Evolutionary conservation across 2,113 vertebrate species (phyloP), one percentile per base, ranked within the genome.

Genomic region (Aviceda subcristata): DNA sequence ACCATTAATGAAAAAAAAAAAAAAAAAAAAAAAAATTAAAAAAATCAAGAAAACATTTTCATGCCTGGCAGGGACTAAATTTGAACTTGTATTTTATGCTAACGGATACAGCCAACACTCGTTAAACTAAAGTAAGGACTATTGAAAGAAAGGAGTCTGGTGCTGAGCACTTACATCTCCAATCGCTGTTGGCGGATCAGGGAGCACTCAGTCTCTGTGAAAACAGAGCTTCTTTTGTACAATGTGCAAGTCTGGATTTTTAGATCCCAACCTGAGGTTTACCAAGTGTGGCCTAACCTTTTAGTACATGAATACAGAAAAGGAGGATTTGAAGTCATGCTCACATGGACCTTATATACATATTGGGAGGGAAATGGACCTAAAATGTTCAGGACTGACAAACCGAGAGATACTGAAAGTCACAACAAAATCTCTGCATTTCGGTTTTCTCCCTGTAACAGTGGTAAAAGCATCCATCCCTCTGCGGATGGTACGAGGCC

Each of bases 1-100:
- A 89, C 41, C 32, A 46, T 43, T 82, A 83, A 56, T 43, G n/a
- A 4, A 68, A 79, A 46, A 46, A 29, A 8, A 59, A 32, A 4
- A 68, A 79, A 46, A 46, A 29, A 8, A 59, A 32, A 79, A 50
- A 76, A 60, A 38, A 32, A 6, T 27, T 6, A 10, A 23, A 45
- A 48, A 66, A 71, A 63, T 13, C 60, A 96, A 94, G 69, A 94
- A 88, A 90, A 95, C 39, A 75, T 56, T 75, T 76, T 86, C 93
- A 94, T 91, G 81, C 92, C 89, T 92, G 87, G 89, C 89, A 90
- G 71, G 77, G 71, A 87, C 57, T 92, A 72, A 71, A 90, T 89
- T 45, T 88, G 94, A 90, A 79, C 63, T 89, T 39, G n/a, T 62
- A 24, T 66, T 95, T 89, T 57, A 91, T 39, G 84, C 81, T 91